A percentile compares a stretch with the other conserved stretches of the same genome.
Evolutionary conservation across 2,888 invertebrate genomes (phyloP).

Genomic region (Unio pictorum): DNA sequence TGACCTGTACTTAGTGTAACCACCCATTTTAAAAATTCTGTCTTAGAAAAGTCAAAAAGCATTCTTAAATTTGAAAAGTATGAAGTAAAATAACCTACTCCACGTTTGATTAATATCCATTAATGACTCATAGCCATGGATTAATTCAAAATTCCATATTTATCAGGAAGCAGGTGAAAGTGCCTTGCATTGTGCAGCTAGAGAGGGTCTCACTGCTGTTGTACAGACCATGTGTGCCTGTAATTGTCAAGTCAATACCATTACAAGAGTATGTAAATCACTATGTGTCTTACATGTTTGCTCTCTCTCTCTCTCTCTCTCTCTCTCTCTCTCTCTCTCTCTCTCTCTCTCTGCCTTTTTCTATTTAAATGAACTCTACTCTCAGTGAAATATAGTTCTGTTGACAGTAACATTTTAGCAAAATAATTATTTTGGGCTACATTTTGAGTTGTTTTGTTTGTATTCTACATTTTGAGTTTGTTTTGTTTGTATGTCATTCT

Average conservation of each 20-base stretch:
- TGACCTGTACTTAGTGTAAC: too few species aligned
- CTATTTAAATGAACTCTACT: not conserved
- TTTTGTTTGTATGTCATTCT: too few species aligned
- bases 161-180: constrained; percentile 76
- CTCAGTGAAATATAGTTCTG: too few species aligned
- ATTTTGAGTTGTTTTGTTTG: too few species aligned
- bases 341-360: not conserved
- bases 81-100: too few species aligned
- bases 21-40: too few species aligned
- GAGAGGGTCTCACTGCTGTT: constrained; percentile 73
- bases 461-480: too few species aligned
- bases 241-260: constrained; percentile 71
- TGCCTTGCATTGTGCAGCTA: constrained; percentile 77
- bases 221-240: constrained; percentile 73
- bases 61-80: too few species aligned
- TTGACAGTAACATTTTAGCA: too few species aligned
- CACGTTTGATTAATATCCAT: too few species aligned
- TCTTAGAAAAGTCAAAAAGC: too few species aligned
- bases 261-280: constrained; percentile 71
- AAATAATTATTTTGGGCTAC: too few species aligned
- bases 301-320: not conserved
- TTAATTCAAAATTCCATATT: not conserved
- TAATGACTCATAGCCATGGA: not conserved
- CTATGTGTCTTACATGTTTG: not conserved
- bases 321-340: not conserved